Percentiles rank a stretch among this genome's conserved stretches.
Conservation (phyloP, 2,888 invertebrate genomes). For the Carcina quercana region DNA sequence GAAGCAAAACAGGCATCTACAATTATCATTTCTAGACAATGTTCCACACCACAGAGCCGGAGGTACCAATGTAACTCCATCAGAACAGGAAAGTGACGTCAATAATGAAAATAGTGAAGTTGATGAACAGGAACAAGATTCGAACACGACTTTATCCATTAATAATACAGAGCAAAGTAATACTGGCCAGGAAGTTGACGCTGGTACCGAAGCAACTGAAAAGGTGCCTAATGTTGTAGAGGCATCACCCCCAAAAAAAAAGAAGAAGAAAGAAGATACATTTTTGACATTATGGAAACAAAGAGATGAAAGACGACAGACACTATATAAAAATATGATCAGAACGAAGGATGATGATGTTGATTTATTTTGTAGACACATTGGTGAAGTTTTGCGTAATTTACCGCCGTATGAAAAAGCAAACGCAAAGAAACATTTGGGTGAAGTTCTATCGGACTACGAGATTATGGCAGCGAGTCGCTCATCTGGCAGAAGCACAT, state of each 20-base stretch:
- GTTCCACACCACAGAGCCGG: constrained; percentile 9
- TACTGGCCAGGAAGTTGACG: not conserved
- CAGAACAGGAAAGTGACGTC: constrained; percentile 3
- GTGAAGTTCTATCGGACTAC: constrained; percentile 6
- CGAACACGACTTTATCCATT: not conserved
- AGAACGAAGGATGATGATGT: constrained; percentile 7
- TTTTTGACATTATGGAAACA: not conserved
- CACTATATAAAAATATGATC: constrained; percentile 2
- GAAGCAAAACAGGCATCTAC: constrained; percentile 9
- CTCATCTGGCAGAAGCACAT: constrained; percentile 2
- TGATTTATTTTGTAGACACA: constrained; percentile 6
- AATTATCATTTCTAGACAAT: constrained; percentile 10
- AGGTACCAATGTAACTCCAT: constrained; percentile 7
- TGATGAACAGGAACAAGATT: constrained; percentile 7
- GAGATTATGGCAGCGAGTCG: constrained; percentile 7
- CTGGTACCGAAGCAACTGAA: not conserved
- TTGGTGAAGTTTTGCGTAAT: constrained; percentile 8
- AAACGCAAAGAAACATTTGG: constrained; percentile 9
- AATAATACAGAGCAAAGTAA: not conserved
- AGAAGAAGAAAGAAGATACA: not conserved
- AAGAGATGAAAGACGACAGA: not conserved
- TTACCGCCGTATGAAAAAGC: constrained; percentile 7
- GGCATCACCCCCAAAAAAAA: not conserved
- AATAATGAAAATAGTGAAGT: constrained; percentile 8
- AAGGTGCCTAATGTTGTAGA: not conserved